Evolutionary conservation across 2,888 invertebrate genomes (phyloP), one percentile per base, ranked within the genome.

Genomic region (Neoascia interrupta): DNA sequence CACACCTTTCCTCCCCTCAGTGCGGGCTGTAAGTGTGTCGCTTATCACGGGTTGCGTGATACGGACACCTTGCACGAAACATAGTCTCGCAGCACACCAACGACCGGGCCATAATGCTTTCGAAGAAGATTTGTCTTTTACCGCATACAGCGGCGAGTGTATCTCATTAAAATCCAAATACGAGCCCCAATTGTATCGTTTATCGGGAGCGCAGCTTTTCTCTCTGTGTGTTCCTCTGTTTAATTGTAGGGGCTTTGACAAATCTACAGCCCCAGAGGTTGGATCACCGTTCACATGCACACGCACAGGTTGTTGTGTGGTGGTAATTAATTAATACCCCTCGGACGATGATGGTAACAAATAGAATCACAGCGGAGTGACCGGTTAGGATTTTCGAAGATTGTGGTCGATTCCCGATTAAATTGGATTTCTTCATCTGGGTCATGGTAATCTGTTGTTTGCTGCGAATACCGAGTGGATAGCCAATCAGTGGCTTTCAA

Each of bases 61-160:
- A 49, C 51, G 61, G 61, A 79, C 79, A 79, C 79, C 69, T 79
- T 61, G 73, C 79, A 73, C 79, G 72, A 45, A 79, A 72, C 28
- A 37, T n/a, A 34, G 34, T 53, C 39, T 41, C 28, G 49, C 61
- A 64, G 23, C 47, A 37, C n/a, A 49, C 63, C 41, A 53, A 37
- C 45, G 51, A 39, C 16, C 39, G 28, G 28, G 34, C n/a, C 28
- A 1, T 18, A n/a, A n/a, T 53, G 63, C 68, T 16, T 56, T 72
- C 70, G 64, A 60, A 56, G 79, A 66, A 79, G 79, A 79, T 79
- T 79, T 79, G 66, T 79, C 79, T 73, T 79, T 56, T 18, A 51
- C 34, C 23, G 10, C 37, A 11, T 39, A 53, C 68, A 10, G 43
- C 34, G 28, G 45, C 23, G 60, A 58, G 58, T 66, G 72, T 66